Evolutionary conservation across 2,113 vertebrate genomes (phyloP).

Genomic region (Egretta garzetta): DNA sequence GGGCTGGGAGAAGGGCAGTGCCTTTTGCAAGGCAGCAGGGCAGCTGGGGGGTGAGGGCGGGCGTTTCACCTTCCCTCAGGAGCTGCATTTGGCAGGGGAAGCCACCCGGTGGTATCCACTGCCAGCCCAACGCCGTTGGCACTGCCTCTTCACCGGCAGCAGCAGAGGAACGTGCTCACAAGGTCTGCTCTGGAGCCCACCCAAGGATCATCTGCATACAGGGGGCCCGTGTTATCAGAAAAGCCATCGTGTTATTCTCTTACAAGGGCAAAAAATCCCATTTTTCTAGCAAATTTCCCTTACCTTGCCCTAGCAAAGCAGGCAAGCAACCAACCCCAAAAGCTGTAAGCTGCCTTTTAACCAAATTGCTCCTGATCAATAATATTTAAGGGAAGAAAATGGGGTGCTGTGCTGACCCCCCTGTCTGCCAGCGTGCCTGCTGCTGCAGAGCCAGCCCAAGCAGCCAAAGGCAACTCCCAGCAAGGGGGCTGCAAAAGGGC

Average conservation of each 20-base stretch:
- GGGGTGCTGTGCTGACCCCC: neutral
- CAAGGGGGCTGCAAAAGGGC: neutral
- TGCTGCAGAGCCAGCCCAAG: neutral
- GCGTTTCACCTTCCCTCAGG: fast-evolving
- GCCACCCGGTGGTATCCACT: fast-evolving
- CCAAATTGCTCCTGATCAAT: neutral
- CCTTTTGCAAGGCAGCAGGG: neutral
- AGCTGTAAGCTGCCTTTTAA: neutral
- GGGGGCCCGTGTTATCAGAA: neutral
- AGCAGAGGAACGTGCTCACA: neutral
- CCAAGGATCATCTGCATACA: neutral
- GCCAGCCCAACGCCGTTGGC: neutral
- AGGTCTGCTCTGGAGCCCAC: neutral
- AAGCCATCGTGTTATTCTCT: neutral
- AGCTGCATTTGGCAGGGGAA: neutral
- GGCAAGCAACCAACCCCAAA: neutral
- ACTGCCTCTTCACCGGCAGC: neutral
- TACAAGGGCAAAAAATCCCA: neutral
- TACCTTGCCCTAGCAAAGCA: neutral
- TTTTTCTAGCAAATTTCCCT: neutral
- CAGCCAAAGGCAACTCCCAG: neutral
- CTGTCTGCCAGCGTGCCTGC: neutral
- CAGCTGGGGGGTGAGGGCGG: fast-evolving
- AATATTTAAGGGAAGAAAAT: neutral
- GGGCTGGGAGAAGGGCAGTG: neutral